A percentile compares a stretch with the other conserved stretches of the same genome.
phyloP scores from a whole-genome alignment of 2,797 vertebrate genomes.

The Adrianichthys oophorus region DNA sequence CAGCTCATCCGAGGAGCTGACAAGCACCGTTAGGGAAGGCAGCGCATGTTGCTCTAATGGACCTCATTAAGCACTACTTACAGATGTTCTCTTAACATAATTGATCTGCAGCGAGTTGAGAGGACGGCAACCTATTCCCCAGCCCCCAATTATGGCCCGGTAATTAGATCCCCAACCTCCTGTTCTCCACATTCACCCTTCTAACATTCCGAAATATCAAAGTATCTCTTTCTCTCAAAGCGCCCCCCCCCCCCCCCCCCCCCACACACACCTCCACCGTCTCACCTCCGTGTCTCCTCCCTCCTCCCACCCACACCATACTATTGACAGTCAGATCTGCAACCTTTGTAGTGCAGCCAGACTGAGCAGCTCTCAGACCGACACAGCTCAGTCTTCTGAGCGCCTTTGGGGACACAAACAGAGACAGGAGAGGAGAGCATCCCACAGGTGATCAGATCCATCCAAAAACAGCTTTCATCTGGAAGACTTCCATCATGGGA shows the following conservation, averaged over 20 bases:
- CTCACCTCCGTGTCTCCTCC: conserved; percentile 66
- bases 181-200: conserved; percentile 99
- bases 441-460: too few relatives aligned
- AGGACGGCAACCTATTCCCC: conserved; percentile 99
- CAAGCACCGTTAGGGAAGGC: conserved; percentile 98
- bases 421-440: conserved; percentile 8
- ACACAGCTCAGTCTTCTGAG: conserved; percentile 82
- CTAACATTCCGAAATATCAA: conserved; percentile 99
- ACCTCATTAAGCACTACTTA: conserved; percentile 99
- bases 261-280: conserved; percentile 66
- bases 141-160: conserved; percentile 99
- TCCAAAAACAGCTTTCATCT: too few relatives aligned
- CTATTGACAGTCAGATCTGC: conserved; percentile 99
- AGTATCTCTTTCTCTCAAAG: conserved; percentile 99
- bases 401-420: conserved; percentile 56
- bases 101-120: conserved; percentile 99
- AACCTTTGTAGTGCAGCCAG: conserved; percentile 99
- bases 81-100: conserved; percentile 99
- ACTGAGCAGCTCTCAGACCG: conserved; percentile 88
- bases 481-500: too few relatives aligned
- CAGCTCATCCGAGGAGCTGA: conserved; percentile 99
- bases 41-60: conserved; percentile 99
- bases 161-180: conserved; percentile 99
- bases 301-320: conserved; percentile 79
- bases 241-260: conserved; percentile 69